Evolutionary conservation across 2,113 vertebrate species (phyloP).

Genomic region (Eptesicus fuscus): DNA sequence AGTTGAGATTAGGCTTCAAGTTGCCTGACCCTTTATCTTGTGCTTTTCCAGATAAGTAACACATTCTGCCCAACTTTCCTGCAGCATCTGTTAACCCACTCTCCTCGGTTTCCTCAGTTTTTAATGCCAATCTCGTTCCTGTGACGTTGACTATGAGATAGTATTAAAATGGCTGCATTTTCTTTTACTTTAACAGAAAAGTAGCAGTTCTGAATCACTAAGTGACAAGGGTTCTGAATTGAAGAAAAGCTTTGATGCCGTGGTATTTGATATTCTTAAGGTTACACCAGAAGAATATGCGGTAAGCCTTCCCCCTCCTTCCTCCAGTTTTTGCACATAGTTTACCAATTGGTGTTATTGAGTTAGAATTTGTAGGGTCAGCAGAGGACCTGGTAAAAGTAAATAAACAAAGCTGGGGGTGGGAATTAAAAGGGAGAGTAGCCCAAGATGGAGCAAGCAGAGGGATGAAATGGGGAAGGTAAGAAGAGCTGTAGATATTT

Average conservation of each 20-base stretch:
- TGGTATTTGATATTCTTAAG: constrained; percentile 97
- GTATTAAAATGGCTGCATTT: constrained; percentile 46
- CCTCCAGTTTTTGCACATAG: neutral
- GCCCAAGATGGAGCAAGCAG: neutral
- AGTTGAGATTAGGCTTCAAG: neutral
- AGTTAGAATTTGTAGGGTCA: neutral
- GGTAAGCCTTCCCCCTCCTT: constrained; percentile 81
- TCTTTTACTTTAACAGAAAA: constrained; percentile 86
- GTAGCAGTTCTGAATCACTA: constrained; percentile 97
- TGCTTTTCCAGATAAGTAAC: neutral
- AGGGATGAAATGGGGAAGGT: neutral
- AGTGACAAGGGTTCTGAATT: constrained; percentile 95
- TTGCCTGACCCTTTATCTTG: neutral
- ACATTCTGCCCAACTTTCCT: neutral
- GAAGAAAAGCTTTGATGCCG: constrained; percentile 99
- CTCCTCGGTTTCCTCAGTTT: neutral
- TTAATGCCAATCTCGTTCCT: neutral
- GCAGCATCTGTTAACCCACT: neutral
- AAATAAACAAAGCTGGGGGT: neutral
- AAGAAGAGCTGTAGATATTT: neutral
- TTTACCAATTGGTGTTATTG: neutral
- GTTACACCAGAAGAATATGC: constrained; percentile 99
- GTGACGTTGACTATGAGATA: neutral
- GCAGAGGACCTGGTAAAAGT: neutral
- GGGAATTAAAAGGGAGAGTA: neutral